phyloP scores from a whole-genome alignment of 2,888 invertebrate genomes.

The Chymomyza fuscimana region DNA sequence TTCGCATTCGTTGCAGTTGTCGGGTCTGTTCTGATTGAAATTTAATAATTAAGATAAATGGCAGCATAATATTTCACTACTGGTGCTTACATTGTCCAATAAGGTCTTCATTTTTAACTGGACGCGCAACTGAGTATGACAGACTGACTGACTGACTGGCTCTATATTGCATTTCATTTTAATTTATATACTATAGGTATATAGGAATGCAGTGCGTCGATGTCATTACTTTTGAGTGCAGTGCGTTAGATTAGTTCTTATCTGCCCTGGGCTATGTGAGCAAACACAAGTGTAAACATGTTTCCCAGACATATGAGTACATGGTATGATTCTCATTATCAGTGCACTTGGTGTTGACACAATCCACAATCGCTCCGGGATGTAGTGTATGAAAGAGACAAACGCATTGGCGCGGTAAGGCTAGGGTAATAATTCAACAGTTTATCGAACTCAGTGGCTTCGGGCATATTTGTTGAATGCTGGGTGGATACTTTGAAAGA shows the following conservation, averaged over 20 bases:
- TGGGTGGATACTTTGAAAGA: no score
- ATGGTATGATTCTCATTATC: background rate
- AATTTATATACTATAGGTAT: background rate
- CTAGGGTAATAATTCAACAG: background rate
- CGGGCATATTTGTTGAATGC: background rate
- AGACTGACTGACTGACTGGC: background rate
- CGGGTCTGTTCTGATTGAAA: background rate
- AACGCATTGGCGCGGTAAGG: background rate
- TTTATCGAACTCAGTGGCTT: background rate
- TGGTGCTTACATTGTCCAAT: background rate
- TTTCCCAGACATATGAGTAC: background rate
- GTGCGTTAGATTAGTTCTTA: background rate
- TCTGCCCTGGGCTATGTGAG: background rate
- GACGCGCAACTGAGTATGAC: background rate
- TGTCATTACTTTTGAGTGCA: background rate
- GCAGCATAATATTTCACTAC: background rate
- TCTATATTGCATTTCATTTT: background rate
- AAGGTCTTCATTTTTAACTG: background rate
- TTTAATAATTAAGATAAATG: background rate
- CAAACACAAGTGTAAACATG: background rate
- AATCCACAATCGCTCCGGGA: background rate
- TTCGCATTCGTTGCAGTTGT: constrained; percentile 7
- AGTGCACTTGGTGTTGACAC: background rate
- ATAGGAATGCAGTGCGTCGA: background rate
- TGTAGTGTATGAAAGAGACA: background rate